These are phyloP conservation scores for Pelochelys cantorii DNA, from an alignment of 2,797 vertebrate species.

Conservation along the genomic window DNA sequence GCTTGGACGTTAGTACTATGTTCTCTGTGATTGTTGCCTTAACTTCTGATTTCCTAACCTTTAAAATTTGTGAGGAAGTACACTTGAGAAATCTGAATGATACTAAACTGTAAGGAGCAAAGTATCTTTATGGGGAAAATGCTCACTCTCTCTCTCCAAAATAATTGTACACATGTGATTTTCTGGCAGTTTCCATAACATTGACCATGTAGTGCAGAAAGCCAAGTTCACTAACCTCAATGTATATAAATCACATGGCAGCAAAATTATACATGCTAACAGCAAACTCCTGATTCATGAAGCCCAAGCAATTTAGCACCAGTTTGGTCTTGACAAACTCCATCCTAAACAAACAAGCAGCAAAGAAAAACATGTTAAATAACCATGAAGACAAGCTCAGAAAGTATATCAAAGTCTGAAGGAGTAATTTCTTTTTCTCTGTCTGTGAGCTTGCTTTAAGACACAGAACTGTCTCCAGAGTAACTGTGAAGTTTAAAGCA, in stretches of 20 bases:
- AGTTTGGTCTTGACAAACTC: background rate
- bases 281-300: background rate
- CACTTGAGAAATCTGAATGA: background rate
- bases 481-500: constrained; percentile 17
- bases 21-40: background rate
- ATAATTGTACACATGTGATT: background rate
- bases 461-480: background rate
- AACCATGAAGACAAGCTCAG: background rate
- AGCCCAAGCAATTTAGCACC: background rate
- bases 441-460: background rate
- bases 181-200: background rate
- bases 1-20: background rate
- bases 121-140: background rate
- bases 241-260: background rate
- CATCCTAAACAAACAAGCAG: background rate
- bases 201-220: background rate
- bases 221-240: background rate
- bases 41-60: background rate
- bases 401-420: background rate
- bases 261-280: background rate
- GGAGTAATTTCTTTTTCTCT: background rate
- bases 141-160: background rate
- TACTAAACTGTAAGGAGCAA: background rate
- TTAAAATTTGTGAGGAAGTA: background rate
- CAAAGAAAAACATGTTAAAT: background rate